A percentile compares a stretch with the other conserved stretches of the same genome.
Evolutionary conservation across 2,888 invertebrate species (phyloP).

Genomic region (Formica aserva): DNA sequence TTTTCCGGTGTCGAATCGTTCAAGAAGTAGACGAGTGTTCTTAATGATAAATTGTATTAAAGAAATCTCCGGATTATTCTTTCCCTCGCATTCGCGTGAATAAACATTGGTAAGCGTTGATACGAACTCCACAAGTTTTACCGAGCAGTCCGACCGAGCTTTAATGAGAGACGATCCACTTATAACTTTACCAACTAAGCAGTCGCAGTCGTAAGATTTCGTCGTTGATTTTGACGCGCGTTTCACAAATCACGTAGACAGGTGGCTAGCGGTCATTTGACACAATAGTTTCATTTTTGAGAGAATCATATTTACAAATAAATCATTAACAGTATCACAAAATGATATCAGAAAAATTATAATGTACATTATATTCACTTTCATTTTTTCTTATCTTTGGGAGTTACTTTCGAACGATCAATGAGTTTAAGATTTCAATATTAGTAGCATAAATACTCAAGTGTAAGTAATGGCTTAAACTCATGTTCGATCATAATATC

Average conservation of each 20-base stretch:
- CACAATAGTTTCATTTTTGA: neutral
- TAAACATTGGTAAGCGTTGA: conserved; percentile 48
- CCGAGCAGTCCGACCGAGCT: conserved; percentile 25
- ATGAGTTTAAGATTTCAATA: neutral
- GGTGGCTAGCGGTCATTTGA: neutral
- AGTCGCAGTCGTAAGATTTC: conserved; percentile 42
- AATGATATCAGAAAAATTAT: neutral
- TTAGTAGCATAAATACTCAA: neutral
- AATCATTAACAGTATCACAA: neutral
- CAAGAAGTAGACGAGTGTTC: neutral
- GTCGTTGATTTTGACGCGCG: conserved; percentile 39
- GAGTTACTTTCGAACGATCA: neutral
- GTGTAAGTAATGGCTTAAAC: neutral
- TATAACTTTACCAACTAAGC: conserved; percentile 50
- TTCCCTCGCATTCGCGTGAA: conserved; percentile 39
- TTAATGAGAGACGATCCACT: conserved; percentile 52
- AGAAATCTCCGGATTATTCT: conserved; percentile 40
- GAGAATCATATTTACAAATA: conserved; percentile 25
- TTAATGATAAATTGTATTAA: conserved; percentile 29
- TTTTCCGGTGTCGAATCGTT: conserved; percentile 15
- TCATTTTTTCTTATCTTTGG: neutral
- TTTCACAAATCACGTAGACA: conserved; percentile 40
- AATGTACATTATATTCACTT: neutral
- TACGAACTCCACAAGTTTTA: conserved; percentile 38
- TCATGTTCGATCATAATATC: neutral